Evolutionary conservation across 2,797 vertebrate genomes (phyloP).

Genomic region (Myotis daubentonii): DNA sequence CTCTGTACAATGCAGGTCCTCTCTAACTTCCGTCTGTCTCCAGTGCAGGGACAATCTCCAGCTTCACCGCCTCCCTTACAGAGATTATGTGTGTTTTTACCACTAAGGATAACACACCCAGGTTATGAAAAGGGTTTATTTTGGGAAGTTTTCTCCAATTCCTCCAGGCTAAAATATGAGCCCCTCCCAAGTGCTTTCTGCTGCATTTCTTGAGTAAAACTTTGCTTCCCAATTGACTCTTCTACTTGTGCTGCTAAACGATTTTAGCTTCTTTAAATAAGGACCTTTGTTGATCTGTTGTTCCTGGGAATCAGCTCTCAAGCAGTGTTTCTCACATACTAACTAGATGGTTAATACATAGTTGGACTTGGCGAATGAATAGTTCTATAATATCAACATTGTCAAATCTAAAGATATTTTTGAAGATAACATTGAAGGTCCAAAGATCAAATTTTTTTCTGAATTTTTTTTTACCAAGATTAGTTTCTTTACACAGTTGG

Average conservation of each 20-base stretch:
- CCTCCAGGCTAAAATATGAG: neutral
- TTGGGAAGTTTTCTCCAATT: neutral
- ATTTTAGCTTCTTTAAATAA: slow-evolving; percentile 33
- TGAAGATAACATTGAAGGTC: neutral
- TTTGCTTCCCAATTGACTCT: neutral
- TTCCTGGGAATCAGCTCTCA: neutral
- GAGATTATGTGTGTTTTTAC: neutral
- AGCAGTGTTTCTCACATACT: neutral
- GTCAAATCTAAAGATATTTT: neutral
- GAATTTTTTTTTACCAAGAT: neutral
- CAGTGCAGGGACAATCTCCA: neutral
- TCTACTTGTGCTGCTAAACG: neutral
- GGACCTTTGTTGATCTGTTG: neutral
- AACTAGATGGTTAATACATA: neutral
- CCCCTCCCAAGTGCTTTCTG: neutral
- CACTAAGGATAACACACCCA: neutral
- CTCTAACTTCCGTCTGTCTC: neutral
- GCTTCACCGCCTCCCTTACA: neutral
- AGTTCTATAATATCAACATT: neutral
- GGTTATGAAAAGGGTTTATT: neutral
- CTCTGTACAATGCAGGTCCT: neutral
- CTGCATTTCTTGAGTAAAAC: neutral
- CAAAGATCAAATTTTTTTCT: neutral
- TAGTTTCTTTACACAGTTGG: neutral
- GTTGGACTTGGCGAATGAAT: neutral